Base-by-base conservation (phyloP, 53 echinoderm and acorn worm species). In the Crossaster papposus region DNA sequence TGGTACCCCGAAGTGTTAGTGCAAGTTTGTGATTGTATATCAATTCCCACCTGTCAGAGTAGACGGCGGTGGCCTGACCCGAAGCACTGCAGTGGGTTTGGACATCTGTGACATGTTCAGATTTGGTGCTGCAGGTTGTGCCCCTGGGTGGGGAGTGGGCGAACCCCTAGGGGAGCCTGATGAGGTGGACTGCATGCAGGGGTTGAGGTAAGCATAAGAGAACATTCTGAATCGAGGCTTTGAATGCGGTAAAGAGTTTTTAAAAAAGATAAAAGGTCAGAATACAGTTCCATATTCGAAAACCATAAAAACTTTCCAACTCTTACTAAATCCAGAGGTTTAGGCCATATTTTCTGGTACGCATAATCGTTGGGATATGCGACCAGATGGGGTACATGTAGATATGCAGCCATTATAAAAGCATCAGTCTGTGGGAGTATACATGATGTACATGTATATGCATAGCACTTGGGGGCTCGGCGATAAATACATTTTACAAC, bases 61-160 rank as follows among this genome's bases (percentile, higher is more conserved):
- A 31, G 90, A 68, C 54, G 95, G 94, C 6, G 95, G 90, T 32
- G 97, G 93, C 73, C 89, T 89, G 29, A 95, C 93, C 87, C 93
- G 90, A 2, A 94, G 94, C 17, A 92, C 90, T 28, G 90, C 77
- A 77, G 87, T 90, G 18, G 95, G 97, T 64, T 96, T 97, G 31
- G 97, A 93, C 14, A 97, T 91, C 68, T 83, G 90, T 37, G 89
- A 89, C n/a, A 92, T 78, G 72, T 93, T 96, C 88, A 93, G 91
- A 30, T 72, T 79, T 2, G 93, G 87, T 29, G 88, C 89, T 64
- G 79, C 54, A 26, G 80, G 53, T 5, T 85, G 23, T 30, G 34
- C 88, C 81, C 73, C 89, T 20, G 64, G 53, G 37, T 83, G 65
- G 64, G 79, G 79, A 20, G 72, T 73, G 17, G 87, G 87, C 54